Conservation (phyloP, 2,113 vertebrate genomes). For the Forbesichthys agassizii region DNA sequence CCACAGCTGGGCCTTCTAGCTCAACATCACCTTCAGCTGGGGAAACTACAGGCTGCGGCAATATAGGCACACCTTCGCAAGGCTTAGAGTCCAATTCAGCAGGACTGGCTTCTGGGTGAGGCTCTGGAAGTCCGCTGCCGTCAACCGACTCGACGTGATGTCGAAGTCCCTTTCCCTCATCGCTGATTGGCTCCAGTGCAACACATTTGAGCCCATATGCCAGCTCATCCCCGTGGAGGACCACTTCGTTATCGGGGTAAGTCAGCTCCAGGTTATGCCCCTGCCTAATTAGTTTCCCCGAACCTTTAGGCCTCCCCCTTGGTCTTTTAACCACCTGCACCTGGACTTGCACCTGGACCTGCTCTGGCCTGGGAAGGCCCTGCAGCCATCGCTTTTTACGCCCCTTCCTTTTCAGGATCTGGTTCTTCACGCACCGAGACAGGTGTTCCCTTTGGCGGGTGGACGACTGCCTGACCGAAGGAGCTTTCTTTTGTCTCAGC, state of each 20-base stretch:
- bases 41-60: slow-evolving; percentile 6
- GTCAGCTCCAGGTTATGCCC: slow-evolving; percentile 66
- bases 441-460: slow-evolving; percentile 68
- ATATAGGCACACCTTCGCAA: background rate
- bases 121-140: background rate
- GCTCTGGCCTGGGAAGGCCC: slow-evolving; percentile 60
- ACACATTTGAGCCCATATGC: slow-evolving; percentile 2
- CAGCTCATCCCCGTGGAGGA: slow-evolving; percentile 26
- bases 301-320: slow-evolving; percentile 23
- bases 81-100: background rate
- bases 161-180: slow-evolving; percentile 24
- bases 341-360: slow-evolving; percentile 17
- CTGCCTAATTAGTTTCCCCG: slow-evolving; percentile 52
- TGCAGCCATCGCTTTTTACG: slow-evolving; percentile 71
- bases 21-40: slow-evolving; percentile 40
- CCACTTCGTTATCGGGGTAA: slow-evolving; percentile 76
- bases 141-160: slow-evolving; percentile 1
- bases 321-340: slow-evolving; percentile 43
- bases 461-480: slow-evolving; percentile 43
- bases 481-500: slow-evolving; percentile 52
- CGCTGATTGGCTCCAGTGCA: background rate
- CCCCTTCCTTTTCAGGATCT: slow-evolving; percentile 72
- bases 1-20: slow-evolving; percentile 49
- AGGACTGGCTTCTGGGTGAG: slow-evolving; percentile 10
- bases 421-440: slow-evolving; percentile 71